Evolutionary conservation across 2,797 vertebrate genomes (phyloP).

Genomic region (Lepilemur septentrionalis): DNA sequence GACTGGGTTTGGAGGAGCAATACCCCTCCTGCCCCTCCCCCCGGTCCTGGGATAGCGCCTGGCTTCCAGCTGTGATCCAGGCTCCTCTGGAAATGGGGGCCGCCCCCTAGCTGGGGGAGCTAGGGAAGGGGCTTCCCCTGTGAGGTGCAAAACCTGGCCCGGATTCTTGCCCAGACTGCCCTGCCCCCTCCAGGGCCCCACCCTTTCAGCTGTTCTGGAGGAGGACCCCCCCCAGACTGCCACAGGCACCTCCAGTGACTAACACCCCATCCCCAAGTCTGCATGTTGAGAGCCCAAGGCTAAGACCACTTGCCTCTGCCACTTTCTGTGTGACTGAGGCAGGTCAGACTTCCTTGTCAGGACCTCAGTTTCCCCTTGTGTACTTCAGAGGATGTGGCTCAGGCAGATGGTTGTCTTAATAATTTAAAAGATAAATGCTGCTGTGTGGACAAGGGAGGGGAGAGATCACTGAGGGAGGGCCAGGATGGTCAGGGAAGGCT

Average conservation of each 20-base stretch:
- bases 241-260: background rate
- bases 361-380: conserved; percentile 37
- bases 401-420: background rate
- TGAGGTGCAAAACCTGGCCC: conserved; percentile 72
- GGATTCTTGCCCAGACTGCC: conserved; percentile 50
- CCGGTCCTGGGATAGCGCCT: conserved; percentile 38
- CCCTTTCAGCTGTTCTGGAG: background rate
- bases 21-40: background rate
- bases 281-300: background rate
- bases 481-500: background rate
- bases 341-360: no score
- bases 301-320: background rate
- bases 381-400: background rate
- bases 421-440: background rate
- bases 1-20: background rate
- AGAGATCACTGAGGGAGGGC: no score
- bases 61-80: conserved; percentile 71
- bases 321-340: background rate
- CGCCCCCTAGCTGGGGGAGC: conserved; percentile 19
- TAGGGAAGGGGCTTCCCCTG: conserved; percentile 56
- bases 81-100: conserved; percentile 54
- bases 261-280: background rate
- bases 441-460: background rate
- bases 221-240: no score
- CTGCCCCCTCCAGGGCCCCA: background rate